Evolutionary conservation across 1,140 invertebrate species (phyloP).

Genomic region (Polyergus mexicanus): DNA sequence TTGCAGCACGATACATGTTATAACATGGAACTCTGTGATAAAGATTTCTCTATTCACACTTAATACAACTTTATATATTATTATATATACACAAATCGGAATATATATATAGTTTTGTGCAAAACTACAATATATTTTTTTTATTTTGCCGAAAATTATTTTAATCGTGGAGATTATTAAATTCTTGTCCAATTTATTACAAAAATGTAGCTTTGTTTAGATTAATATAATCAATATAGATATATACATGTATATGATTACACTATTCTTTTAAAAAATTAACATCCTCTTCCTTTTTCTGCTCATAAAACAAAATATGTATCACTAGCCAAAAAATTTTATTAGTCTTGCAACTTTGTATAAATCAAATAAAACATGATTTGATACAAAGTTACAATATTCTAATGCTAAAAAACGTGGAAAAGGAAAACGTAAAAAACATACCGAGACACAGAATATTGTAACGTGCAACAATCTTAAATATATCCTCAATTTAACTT

Average conservation of each 20-base stretch:
- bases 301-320: not conserved
- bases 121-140: not conserved
- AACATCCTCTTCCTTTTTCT: not conserved
- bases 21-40: not conserved
- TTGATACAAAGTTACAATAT: not conserved
- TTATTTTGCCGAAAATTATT: not conserved
- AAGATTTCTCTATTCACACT: not conserved
- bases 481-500: slow-evolving; percentile 88
- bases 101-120: not conserved
- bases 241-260: not conserved
- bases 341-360: not conserved
- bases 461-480: not conserved
- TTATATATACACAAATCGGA: not conserved
- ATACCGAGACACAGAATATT: not conserved
- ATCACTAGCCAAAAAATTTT: not conserved
- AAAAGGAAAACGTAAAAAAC: not conserved
- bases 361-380: slow-evolving; percentile 15
- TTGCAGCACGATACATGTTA: not conserved
- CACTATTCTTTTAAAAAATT: not conserved
- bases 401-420: not conserved
- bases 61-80: not conserved
- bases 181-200: not conserved
- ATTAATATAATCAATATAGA: not conserved
- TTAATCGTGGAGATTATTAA: not conserved
- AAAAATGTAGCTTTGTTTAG: not conserved